Conservation (phyloP, 2,888 invertebrate species). For the Chalcis sispes region DNA sequence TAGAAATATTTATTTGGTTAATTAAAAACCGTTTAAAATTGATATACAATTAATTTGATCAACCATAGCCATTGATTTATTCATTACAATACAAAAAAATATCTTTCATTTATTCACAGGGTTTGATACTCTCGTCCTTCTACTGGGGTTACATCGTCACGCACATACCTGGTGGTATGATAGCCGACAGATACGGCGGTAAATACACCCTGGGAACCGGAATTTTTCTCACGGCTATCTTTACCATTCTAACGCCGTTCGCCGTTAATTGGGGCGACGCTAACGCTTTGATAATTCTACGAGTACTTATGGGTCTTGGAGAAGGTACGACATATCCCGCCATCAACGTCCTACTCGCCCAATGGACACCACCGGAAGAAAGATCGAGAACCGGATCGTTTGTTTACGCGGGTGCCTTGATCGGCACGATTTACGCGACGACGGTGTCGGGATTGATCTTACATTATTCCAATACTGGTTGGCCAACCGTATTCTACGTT, state of each 20-base stretch:
- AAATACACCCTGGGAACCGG: conserved; percentile 90
- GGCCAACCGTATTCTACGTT: conserved; percentile 88
- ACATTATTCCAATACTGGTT: conserved; percentile 79
- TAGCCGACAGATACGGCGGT: conserved; percentile 91
- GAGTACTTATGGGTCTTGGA: conserved; percentile 89
- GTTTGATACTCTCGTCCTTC: conserved; percentile 87
- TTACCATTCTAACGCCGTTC: conserved; percentile 88
- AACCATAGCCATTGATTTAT: background rate
- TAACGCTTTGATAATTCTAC: conserved; percentile 83
- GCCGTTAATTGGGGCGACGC: conserved; percentile 82
- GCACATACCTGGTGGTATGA: conserved; percentile 88
- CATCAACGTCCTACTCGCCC: conserved; percentile 86
- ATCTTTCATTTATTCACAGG: conserved; percentile 77
- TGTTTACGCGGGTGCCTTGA: conserved; percentile 87
- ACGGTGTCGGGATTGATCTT: conserved; percentile 83
- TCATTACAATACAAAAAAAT: too few species aligned
- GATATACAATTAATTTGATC: background rate
- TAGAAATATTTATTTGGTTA: background rate
- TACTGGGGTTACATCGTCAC: conserved; percentile 91
- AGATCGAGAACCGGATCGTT: conserved; percentile 86
- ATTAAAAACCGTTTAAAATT: too few species aligned
- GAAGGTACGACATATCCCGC: conserved; percentile 93
- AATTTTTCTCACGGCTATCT: conserved; percentile 87
- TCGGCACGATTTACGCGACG: conserved; percentile 81
- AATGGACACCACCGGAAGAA: conserved; percentile 86